A percentile compares a stretch with the other conserved stretches of the same genome.
Evolutionary conservation across 2,113 vertebrate species (phyloP).

Genomic region (Oostethus manadensis): DNA sequence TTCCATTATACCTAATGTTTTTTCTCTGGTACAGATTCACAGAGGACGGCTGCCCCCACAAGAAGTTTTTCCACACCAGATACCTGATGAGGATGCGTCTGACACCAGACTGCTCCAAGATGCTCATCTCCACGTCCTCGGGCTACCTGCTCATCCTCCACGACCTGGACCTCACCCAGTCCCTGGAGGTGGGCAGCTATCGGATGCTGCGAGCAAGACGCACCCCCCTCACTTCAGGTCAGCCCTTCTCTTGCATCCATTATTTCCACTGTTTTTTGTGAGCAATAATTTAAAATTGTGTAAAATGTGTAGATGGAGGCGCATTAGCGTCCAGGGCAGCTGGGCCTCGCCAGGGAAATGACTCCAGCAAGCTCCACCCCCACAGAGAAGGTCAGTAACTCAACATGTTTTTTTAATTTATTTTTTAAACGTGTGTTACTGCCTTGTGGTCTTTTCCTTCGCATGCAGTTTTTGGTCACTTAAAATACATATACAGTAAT

Average conservation of each 20-base stretch:
- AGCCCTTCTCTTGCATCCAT: conserved; percentile 3
- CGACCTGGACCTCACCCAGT: conserved; percentile 95
- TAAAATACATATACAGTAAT: too few relatives aligned
- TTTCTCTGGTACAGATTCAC: conserved; percentile 77
- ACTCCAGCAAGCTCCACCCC: conserved; percentile 80
- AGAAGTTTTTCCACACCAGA: conserved; percentile 98
- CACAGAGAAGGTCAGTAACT: conserved; percentile 84
- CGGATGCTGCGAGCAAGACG: conserved; percentile 89
- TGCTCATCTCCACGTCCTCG: conserved; percentile 97
- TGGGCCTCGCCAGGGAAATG: conserved; percentile 81
- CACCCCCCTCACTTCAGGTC: conserved; percentile 86
- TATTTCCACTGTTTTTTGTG: neutral
- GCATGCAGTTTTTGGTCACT: neutral
- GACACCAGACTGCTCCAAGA: conserved; percentile 97
- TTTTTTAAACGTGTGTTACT: neutral
- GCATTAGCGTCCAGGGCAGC: conserved; percentile 78
- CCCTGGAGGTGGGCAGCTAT: conserved; percentile 95
- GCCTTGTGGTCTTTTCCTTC: neutral
- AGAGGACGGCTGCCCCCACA: conserved; percentile 96
- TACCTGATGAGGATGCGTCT: conserved; percentile 98
- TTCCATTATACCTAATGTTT: too few relatives aligned
- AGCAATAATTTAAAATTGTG: neutral
- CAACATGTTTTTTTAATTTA: neutral
- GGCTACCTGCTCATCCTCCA: conserved; percentile 97
- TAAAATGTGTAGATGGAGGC: conserved; percentile 58